Evolutionary conservation across 2,113 vertebrate genomes (phyloP), one percentile per base, ranked within the genome.

Genomic region (Seriola rivoliana): DNA sequence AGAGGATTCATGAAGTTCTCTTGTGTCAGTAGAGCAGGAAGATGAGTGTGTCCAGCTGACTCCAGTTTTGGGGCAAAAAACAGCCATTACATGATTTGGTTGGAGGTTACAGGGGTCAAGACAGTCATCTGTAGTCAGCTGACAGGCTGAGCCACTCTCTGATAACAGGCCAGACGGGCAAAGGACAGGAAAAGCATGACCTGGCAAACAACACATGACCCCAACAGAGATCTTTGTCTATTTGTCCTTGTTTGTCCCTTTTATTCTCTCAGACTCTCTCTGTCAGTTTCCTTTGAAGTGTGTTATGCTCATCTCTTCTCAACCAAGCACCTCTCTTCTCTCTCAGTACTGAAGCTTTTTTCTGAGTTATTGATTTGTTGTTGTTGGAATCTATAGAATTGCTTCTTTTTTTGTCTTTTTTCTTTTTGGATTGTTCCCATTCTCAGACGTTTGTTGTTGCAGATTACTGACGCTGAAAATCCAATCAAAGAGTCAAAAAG

Each of bases 101-200:
- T 55, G 72, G 80, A 84, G 81, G 89, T 84, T 70, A 5, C 44
- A 46, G 81, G 70, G 91, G 91, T 90, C 91, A 88, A 54, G 70
- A 69, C 82, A 76, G 88, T 84, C 90, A 86, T 88, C 85, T 85
- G 80, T 36, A 67, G 82, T 91, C 92, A 92, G 90, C 89, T 93
- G 92, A 93, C 77, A 32, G 73, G 14, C 72, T 16, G 64, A 85
- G 83, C 64, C 38, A 3, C 40, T 58, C 52, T 65, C 29, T 82
- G 93, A 93, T 93, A 94, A 92, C 81, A 82, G 55, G 48, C 81
- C 90, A 94, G 93, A 93, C 87, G 91, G 90, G 85, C 93, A 94
- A 93, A 94, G 93, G 91, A 89, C 93, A 88, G 75, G 66, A 64
- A 70, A 84, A 90, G 84, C 78, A 62, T 85, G 90, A 92, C 78